Evolutionary conservation across 2,113 vertebrate species (phyloP), one percentile per base, ranked within the genome.

Genomic region (Tenrec ecaudatus): DNA sequence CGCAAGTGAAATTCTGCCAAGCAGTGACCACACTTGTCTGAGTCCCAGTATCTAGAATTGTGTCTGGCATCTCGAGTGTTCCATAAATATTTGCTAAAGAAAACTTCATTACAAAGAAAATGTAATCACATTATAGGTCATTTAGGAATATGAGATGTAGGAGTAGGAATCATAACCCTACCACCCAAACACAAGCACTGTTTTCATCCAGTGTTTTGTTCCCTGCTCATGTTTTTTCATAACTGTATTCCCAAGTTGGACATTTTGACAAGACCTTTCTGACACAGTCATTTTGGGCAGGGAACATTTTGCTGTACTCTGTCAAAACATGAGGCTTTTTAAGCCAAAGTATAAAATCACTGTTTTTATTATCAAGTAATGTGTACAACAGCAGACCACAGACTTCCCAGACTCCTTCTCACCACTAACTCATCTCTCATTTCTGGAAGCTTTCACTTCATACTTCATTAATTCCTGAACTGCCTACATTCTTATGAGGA

Each of bases 161-260:
- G 69, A 27, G 25, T 40, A 22, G 3, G 57, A 43, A 43, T 29
- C 53, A 20, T 2, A 64, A 60, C 22, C 15, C 47, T 36, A 40
- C 31, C 23, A n/a, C 29, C 60, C 60, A 78, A 68, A 92, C 22
- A 33, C 27, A 57, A 27, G 25, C 17, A 23, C 89, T 79, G 53
- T 60, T 40, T 62, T 58, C 62, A 64, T 12, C 19, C 77, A 71
- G 1, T 60, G 20, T 64, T 86, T 6, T 62, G 10, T 60, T 69
- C 64, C 73, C 29, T 29, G 2, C 29, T n/a, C 14, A 12, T 47
- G 43, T 69, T 82, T 88, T 81, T 25, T 75, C 47, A 88, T 6
- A 91, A 80, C 87, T 89, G 66, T 73, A 86, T 80, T 93, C 47
- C 84, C 80, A 95, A 86, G 71, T 43, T 73, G 53, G 81, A 89